Conservation (phyloP, 1,140 invertebrate species). For the Pomacea maculata region DNA sequence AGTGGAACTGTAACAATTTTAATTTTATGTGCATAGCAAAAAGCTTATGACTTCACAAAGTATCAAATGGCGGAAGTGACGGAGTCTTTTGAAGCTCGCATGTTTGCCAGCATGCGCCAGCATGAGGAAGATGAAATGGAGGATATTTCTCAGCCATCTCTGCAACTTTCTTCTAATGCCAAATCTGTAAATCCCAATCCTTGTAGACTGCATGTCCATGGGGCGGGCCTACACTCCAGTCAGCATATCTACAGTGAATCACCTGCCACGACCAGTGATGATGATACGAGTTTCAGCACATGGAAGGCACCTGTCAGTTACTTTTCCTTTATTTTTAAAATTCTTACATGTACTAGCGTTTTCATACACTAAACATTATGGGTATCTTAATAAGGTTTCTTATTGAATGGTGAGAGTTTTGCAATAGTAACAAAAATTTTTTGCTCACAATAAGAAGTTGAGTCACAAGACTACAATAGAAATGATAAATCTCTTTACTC, state of each 20-base stretch:
- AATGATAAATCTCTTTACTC: no score
- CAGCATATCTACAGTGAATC: conserved; percentile 46
- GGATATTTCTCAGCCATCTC: conserved; percentile 26
- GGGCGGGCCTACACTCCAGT: conserved; percentile 1
- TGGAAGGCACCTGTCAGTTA: conserved; percentile 54
- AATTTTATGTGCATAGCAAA: conserved; percentile 27
- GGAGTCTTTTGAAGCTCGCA: conserved; percentile 55
- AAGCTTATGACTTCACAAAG: conserved; percentile 49
- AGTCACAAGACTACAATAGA: no score
- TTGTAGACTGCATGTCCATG: conserved; percentile 8
- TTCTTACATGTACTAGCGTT: no score
- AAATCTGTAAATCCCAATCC: conserved; percentile 2
- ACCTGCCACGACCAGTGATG: conserved; percentile 47
- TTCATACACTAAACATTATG: no score
- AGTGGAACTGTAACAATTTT: background rate
- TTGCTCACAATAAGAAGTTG: no score
- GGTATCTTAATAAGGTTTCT: no score
- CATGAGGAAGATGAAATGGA: conserved; percentile 48
- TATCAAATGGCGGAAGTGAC: conserved; percentile 55
- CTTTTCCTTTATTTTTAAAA: no score
- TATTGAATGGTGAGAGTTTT: no score
- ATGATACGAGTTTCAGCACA: conserved; percentile 55
- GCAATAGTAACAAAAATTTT: no score
- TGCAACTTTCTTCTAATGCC: background rate
- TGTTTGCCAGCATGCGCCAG: conserved; percentile 53